Evolutionary conservation across 2,113 vertebrate genomes (phyloP), one percentile per base, ranked within the genome.

Genomic region (Apteryx owenii): DNA sequence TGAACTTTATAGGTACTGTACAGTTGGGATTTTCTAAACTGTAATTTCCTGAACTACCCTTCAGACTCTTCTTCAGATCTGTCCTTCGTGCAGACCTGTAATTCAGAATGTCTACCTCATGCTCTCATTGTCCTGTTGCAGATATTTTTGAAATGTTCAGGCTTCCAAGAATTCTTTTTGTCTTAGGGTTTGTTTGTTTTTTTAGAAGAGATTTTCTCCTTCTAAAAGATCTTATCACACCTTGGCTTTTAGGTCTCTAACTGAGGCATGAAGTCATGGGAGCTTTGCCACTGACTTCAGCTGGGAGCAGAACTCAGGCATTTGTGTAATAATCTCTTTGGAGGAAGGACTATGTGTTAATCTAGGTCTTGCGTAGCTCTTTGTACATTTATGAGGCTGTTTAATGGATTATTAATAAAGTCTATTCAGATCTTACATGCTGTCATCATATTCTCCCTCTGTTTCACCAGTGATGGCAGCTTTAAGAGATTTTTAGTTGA

Each of bases 321-420:
- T 58, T 77, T 82, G 71, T 25, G 40, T 28, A 72, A 53, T 48
- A 79, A 89, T 85, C 58, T 91, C 33, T 89, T 95, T 89, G 78
- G 78, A 88, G 54, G 36, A 92, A 94, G 33, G 22, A 77, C 84
- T 88, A 26, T 76, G 22, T 54, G 88, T 94, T 94, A 87, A 96
- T 93, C 71, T 89, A 73, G 91, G 53, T 73, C 50, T 95, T 91
- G 50, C 12, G 3, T 54, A 70, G 40, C 16, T 87, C 54, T 91
- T 81, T 64, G 50, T 82, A 4, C 53, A 92, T 95, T 95, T 91
- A 94, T 77, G 50, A 82, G 60, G 20, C 62, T 92, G 53, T 91
- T 70, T 94, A 95, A 96, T 95, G 71, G 89, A 94, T 94, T 91
- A 92, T 96, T 97, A 94, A 94, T 95, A 50, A 89, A 77, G 26